Base-by-base conservation (phyloP, 2,113 vertebrate genomes). In the Agelaius phoeniceus region DNA sequence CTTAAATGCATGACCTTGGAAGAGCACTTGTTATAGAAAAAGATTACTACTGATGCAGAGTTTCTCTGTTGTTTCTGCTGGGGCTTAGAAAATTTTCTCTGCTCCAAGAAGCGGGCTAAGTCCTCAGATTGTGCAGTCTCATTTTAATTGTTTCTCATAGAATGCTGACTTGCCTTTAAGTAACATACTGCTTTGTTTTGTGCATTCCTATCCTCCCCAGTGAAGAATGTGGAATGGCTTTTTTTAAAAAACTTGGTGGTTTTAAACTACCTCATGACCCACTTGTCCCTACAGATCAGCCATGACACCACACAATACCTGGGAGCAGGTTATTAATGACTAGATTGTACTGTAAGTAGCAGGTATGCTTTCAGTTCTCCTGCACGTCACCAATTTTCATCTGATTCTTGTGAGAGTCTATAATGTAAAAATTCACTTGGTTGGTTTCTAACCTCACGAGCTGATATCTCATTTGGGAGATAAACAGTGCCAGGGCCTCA, bases 401-500 rank as follows among this genome's bases (percentile, higher is more conserved):
- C 76, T 81, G 92, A 94, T 90, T 86, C 61, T 74, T 84, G 26
- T 67, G 61, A 78, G 39, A 84, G 87, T 68, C 46, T 75, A 7
- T 86, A 96, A 93, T 62, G 68, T 72, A 93, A 94, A 94, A 94
- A 92, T 90, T 74, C 61, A 75, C 68, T 78, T 74, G 48, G 39
- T 22, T 92, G 75, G 71, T 90, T 97, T 93, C 88, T 88, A 84
- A 75, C 82, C 39, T 93, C 31, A 14, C 67, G 72, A 88, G 33
- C 52, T 84, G 51, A 11, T 96, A 69, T 2, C 57, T 89, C 62
- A 26, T 74, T 87, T 91, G 66, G 61, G 74, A 94, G 67, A 94
- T 41, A 90, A 88, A 81, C 24, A 46, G 76, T 65, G 57, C 51
- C 27, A 28, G 46, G 85, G 31, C 24, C 33, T 89, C 68, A 41